Base-by-base conservation (phyloP, 2,113 vertebrate genomes). In the Heterotis niloticus region DNA sequence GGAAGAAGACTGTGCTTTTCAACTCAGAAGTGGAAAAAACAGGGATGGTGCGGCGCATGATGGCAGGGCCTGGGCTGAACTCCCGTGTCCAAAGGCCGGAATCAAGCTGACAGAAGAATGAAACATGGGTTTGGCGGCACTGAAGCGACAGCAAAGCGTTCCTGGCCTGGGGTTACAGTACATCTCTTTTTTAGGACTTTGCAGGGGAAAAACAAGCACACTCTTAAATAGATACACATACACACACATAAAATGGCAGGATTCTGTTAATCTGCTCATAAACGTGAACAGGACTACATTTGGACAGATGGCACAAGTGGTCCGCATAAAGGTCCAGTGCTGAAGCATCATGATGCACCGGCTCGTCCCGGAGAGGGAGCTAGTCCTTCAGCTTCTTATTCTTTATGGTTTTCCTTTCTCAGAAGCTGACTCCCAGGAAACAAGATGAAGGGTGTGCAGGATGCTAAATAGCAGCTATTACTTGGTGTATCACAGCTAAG, bases 261-360 rank as follows among this genome's bases (percentile, higher is more conserved):
- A 83, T 76, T 81, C 84, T 85, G 88, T 85, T 87, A 86, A 84
- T 88, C 87, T 88, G 86, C 82, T 71, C 86, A 85, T 82, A 86
- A 87, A 64, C 83, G 81, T 92, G 88, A 93, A 93, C 90, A 83
- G 89, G 82, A 88, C 85, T 90, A 89, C 87, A 86, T 88, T 89
- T 86, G 84, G 87, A 26, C 56, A 60, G 34, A 7, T 4, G 34
- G 73, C 73, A 81, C 84, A 82, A 85, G 82, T 82, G 73, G n/a
- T n/a, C 77, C 79, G 85, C 85, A 92, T 91, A 92, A 93, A 91
- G 91, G 81, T 65, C 84, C 86, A 88, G 90, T 91, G 90, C 91
- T 83, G 88, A 80, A 73, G 80, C 80, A 80, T 87, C 81, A 77
- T 0, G 82, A 85, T 84, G 87, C 20, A 28, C 62, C 29, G 14